Base-by-base conservation (phyloP, 2,113 vertebrate species). In the Indri indri region DNA sequence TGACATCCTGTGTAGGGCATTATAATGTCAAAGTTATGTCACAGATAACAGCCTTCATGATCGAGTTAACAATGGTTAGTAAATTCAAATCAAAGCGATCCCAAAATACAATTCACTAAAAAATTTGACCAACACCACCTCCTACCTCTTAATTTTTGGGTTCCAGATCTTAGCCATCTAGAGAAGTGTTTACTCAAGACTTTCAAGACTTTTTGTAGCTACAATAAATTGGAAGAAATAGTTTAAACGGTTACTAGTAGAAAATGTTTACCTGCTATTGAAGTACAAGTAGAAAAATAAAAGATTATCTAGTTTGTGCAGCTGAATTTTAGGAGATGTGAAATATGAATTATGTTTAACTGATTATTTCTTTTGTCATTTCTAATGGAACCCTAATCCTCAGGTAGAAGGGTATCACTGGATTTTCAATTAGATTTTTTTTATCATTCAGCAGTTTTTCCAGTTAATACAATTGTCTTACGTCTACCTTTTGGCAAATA, bases 371-470 rank as follows among this genome's bases (percentile, higher is more conserved):
- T 57, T 94, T 79, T 91, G 37, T 27, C 9, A 11, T 66, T 85
- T 34, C 45, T 93, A 85, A 76, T 91, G 23, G 47, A 91, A 54
- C 88, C 4, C 3, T 83, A 59, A 59, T 92, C 20, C 16, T 91
- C 30, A 59, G 10, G 4, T 54, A 45, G 42, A 90, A 77, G 5
- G 17, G 47, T 59, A 42, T 82, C 4, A 70, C 13, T 59, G 59
- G 40, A 73, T 73, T 91, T 92, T 94, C 25, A 76, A 42, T 91
- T 85, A 73, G 89, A 95, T 50, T 92, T 10, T n/a, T 57, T 70
- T 96, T 87, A 32, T 95, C 70, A 25, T 14, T 88, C 9, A 79
- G 5, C 5, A 9, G 5, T 90, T 94, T 73, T 88, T 47, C n/a
- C 17, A 70, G 18, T 74, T 81, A 23, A 32, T 18, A 4, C 52